Conservation (phyloP, 2,888 invertebrate genomes). For the Lamproptera curius region DNA sequence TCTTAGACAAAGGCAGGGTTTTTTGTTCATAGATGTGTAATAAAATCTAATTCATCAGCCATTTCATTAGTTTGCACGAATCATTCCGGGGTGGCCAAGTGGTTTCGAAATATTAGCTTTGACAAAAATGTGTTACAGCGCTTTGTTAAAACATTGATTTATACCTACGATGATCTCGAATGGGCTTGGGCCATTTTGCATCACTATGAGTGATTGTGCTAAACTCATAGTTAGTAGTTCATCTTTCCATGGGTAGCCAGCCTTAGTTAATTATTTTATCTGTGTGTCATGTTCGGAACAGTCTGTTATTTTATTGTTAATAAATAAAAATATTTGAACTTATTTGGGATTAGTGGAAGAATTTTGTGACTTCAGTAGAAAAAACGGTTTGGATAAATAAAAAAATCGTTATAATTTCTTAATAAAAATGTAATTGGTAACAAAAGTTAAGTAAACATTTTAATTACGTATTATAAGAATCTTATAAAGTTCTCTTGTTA, state of each 20-base stretch:
- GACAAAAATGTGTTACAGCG: not conserved
- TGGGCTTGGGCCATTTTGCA: constrained; percentile 50
- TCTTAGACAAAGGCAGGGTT: constrained; percentile 9
- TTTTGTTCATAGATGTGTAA: constrained; percentile 28
- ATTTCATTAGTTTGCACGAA: constrained; percentile 80
- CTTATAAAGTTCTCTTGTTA: constrained; percentile 4
- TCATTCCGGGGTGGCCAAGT: constrained; percentile 75
- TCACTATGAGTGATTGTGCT: constrained; percentile 78
- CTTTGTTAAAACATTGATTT: not conserved
- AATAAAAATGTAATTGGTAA: not conserved
- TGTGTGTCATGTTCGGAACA: constrained; percentile 40
- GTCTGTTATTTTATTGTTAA: constrained; percentile 35
- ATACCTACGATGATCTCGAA: constrained; percentile 26
- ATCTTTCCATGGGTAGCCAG: constrained; percentile 56
- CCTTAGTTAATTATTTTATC: constrained; percentile 42
- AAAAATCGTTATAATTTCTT: not conserved
- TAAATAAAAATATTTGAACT: constrained; percentile 35
- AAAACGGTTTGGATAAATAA: too few species aligned
- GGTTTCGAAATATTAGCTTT: constrained; percentile 34
- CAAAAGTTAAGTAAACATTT: not conserved
- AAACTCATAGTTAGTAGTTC: constrained; percentile 74
- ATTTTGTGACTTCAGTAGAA: too few species aligned
- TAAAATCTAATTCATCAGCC: constrained; percentile 45
- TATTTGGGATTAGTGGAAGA: too few species aligned
- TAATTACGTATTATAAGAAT: not conserved